Evolutionary conservation across 2,113 vertebrate species (phyloP).

Genomic region (Physeter macrocephalus): DNA sequence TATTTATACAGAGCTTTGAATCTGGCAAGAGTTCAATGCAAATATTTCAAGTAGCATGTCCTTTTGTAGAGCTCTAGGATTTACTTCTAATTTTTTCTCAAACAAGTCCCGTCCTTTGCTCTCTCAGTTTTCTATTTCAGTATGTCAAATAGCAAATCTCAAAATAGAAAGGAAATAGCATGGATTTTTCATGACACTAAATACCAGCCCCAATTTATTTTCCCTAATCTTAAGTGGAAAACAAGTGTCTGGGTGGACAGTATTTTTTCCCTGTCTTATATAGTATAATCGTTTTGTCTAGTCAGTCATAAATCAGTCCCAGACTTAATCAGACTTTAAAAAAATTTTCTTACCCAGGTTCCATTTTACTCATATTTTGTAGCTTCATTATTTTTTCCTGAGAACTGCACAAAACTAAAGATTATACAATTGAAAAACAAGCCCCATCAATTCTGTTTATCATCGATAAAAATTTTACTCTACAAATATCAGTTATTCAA

Average conservation of each 20-base stretch:
- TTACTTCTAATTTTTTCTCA: conserved; percentile 50
- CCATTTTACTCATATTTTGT: background rate
- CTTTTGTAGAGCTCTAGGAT: conserved; percentile 23
- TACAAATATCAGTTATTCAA: background rate
- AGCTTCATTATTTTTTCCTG: background rate
- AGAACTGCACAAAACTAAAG: background rate
- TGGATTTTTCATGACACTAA: conserved; percentile 20
- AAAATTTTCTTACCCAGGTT: background rate
- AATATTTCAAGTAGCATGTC: background rate
- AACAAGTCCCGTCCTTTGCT: background rate
- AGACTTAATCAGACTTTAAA: background rate
- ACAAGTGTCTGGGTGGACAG: background rate
- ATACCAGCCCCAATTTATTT: background rate
- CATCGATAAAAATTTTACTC: background rate
- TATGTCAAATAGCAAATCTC: conserved; percentile 39
- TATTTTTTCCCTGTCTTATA: background rate
- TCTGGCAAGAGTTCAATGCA: background rate
- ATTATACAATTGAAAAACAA: background rate
- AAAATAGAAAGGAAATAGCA: conserved; percentile 40
- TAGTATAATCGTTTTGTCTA: background rate
- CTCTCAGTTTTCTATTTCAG: conserved; percentile 23
- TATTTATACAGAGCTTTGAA: background rate
- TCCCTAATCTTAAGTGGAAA: background rate
- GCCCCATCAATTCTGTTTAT: background rate
- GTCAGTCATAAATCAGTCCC: background rate